These are phyloP conservation scores for Pteria penguin DNA, from an alignment of 2,888 invertebrate genomes.

Conservation along the genomic window DNA sequence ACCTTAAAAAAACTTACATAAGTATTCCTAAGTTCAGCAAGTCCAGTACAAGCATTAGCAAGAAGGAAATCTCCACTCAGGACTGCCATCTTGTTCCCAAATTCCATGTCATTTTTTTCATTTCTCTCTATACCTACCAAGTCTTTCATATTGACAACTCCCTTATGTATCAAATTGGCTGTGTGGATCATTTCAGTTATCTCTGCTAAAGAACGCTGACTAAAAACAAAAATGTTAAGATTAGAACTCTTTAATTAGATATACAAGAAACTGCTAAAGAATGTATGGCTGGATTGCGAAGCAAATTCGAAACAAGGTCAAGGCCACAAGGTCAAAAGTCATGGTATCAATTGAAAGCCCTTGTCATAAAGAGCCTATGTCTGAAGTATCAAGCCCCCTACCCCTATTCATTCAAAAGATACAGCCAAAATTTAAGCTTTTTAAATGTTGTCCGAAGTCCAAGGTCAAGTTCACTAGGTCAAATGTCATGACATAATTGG, in stretches of 20 bases:
- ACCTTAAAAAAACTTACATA: no score
- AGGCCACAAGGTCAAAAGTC: no score
- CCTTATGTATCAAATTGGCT: slow-evolving; percentile 93
- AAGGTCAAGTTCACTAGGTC: neutral
- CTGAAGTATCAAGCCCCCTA: no score
- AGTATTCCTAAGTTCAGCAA: slow-evolving; percentile 87
- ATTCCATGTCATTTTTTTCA: slow-evolving; percentile 90
- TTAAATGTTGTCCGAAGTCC: no score
- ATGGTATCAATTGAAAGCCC: no score
- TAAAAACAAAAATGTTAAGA: slow-evolving; percentile 42
- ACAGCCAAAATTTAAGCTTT: no score
- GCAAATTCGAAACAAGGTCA: no score
- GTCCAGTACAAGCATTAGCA: slow-evolving; percentile 91
- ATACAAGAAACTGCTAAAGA: no score
- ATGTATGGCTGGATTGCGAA: no score
- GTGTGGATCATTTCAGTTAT: slow-evolving; percentile 98
- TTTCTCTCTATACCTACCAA: slow-evolving; percentile 79
- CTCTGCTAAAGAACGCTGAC: slow-evolving; percentile 86
- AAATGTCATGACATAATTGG: no score
- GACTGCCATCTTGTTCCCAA: slow-evolving; percentile 96
- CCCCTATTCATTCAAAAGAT: no score
- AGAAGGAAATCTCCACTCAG: slow-evolving; percentile 95
- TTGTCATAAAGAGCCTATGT: no score
- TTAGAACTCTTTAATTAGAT: neutral
- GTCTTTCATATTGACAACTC: slow-evolving; percentile 86